Evolutionary conservation across 2,888 invertebrate genomes (phyloP).

Genomic region (Lepidochrysops patricia): DNA sequence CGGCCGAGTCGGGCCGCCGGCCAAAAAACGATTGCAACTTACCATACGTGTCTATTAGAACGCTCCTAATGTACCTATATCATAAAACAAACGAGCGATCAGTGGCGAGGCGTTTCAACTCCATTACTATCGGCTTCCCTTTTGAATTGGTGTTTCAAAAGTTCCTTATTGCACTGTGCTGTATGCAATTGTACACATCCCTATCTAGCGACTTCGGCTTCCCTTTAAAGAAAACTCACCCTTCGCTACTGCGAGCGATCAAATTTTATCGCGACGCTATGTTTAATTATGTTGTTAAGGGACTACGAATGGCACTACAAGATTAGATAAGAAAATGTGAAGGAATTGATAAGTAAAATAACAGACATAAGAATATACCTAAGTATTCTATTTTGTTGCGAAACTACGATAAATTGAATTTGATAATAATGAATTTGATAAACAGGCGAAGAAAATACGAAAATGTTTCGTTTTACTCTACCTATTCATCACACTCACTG

Average conservation of each 20-base stretch:
- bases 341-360: conserved; percentile 13
- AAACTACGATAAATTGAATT: not conserved
- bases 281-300: conserved; percentile 25
- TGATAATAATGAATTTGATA: conserved; percentile 2
- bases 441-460: not conserved
- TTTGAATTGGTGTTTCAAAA: too few species aligned
- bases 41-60: not conserved
- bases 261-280: conserved; percentile 21
- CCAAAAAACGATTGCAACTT: conserved; percentile 25
- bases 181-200: too few species aligned
- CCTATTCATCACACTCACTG: not conserved
- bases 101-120: too few species aligned
- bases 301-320: conserved; percentile 16
- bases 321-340: conserved; percentile 25
- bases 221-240: too few species aligned
- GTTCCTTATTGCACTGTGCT: too few species aligned
- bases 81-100: conserved; percentile 16
- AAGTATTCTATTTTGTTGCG: not conserved
- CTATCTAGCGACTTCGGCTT: too few species aligned
- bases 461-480: too few species aligned
- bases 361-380: not conserved
- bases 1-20: conserved; percentile 26
- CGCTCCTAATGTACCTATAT: conserved; percentile 4
- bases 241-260: too few species aligned
- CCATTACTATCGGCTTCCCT: too few species aligned